A percentile compares a stretch with the other conserved stretches of the same genome.
Evolutionary conservation across 1,140 invertebrate species (phyloP).

Genomic region (Theocolax elegans): DNA sequence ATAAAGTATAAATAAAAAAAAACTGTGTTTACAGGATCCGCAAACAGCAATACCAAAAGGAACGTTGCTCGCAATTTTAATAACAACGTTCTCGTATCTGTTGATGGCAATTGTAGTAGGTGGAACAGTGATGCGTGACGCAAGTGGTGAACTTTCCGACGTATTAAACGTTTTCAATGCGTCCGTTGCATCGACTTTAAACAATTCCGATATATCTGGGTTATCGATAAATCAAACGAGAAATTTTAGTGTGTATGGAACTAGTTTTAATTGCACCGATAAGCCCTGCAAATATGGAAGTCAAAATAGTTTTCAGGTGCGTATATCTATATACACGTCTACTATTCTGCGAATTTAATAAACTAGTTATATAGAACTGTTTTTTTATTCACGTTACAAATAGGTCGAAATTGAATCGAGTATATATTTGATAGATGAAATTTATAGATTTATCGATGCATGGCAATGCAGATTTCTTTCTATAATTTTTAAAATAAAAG

Average conservation of each 20-base stretch:
- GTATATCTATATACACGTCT: no score
- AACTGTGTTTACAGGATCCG: conserved; percentile 87
- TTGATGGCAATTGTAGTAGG: conserved; percentile 85
- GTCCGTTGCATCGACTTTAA: conserved; percentile 14
- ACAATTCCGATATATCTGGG: conserved; percentile 22
- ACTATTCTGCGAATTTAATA: no score
- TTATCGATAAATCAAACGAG: conserved; percentile 15
- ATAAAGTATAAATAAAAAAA: no score
- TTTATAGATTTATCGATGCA: no score
- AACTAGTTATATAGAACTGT: no score
- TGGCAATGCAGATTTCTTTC: no score
- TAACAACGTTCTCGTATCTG: conserved; percentile 87
- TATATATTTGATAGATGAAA: no score
- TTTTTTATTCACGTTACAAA: no score
- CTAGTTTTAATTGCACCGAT: conserved; percentile 56
- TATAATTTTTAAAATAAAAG: not conserved
- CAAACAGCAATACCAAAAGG: conserved; percentile 90
- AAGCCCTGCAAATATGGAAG: conserved; percentile 77
- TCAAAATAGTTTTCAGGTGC: conserved; percentile 84
- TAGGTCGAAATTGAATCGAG: no score
- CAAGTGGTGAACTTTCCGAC: conserved; percentile 75
- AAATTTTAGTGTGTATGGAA: conserved; percentile 52
- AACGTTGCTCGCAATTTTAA: conserved; percentile 86
- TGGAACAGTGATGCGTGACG: conserved; percentile 78
- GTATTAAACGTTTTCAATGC: conserved; percentile 47